Evolutionary conservation across 2,113 vertebrate species (phyloP).

Genomic region (Tretioscincus oriximinensis): DNA sequence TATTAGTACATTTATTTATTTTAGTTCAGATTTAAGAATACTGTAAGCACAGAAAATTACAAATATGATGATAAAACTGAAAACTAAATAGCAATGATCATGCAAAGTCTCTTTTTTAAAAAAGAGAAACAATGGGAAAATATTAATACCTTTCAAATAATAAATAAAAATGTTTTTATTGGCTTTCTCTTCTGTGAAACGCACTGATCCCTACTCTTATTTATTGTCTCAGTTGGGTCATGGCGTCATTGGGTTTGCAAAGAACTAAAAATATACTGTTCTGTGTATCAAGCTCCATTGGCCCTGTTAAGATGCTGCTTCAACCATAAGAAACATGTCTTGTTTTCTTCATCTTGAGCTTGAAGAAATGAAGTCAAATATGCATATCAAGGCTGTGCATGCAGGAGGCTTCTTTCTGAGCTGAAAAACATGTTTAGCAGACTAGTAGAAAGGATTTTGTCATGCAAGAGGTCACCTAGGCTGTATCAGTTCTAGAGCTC

Average conservation of each 20-base stretch:
- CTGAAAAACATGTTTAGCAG: background rate
- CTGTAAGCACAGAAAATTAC: too few species aligned
- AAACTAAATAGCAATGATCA: too few species aligned
- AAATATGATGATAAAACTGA: too few species aligned
- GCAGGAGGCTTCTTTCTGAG: background rate
- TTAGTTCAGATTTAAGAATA: too few species aligned
- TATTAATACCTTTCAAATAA: background rate
- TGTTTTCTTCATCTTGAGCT: background rate
- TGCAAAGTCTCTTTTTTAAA: too few species aligned
- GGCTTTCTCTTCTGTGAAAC: constrained; percentile 17
- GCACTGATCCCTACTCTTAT: background rate
- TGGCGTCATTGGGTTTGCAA: background rate
- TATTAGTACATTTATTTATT: too few species aligned
- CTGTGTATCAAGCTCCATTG: constrained; percentile 1
- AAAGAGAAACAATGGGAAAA: background rate
- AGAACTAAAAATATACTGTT: constrained; percentile 3
- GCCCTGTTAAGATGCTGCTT: background rate
- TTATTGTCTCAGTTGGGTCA: background rate
- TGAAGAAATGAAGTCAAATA: constrained; percentile 3
- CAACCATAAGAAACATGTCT: background rate
- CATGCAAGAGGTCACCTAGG: too few species aligned
- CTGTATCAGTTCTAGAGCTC: background rate
- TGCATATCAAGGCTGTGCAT: background rate
- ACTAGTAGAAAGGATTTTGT: background rate
- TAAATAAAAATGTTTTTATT: background rate